Percentiles rank a stretch among this genome's conserved stretches.
Evolutionary conservation across 2,888 invertebrate genomes (phyloP).

Genomic region (Nemurella pictetii): DNA sequence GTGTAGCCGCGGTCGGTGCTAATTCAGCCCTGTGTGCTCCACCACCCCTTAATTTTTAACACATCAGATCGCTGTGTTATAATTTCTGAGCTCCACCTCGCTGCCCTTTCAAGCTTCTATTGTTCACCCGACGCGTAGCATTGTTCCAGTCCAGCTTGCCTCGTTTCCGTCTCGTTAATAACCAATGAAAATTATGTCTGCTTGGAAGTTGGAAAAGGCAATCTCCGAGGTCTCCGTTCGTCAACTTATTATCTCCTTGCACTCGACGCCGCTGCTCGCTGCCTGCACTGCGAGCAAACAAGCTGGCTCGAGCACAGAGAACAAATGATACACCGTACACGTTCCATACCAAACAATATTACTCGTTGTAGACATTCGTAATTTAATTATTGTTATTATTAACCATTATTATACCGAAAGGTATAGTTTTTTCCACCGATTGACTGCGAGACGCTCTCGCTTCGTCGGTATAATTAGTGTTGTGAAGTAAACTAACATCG

Average conservation of each 20-base stretch:
- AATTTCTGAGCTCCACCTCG: not conserved
- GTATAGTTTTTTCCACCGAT: slow-evolving; percentile 22
- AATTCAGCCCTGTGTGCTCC: not conserved
- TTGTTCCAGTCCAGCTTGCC: not conserved
- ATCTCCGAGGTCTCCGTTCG: not conserved
- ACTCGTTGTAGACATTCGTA: slow-evolving; percentile 27
- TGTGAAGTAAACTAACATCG: slow-evolving; percentile 21
- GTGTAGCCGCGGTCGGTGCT: not conserved
- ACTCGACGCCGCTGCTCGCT: not conserved
- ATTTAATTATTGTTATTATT: slow-evolving; percentile 32
- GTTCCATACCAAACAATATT: not conserved
- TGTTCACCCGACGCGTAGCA: not conserved
- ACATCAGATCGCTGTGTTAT: not conserved
- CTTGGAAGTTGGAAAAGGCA: too few relatives aligned
- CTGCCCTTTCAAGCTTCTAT: not conserved
- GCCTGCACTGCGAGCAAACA: not conserved
- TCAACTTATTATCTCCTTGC: not conserved
- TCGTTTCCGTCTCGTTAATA: not conserved
- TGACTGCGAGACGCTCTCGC: not conserved
- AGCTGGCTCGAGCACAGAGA: not conserved
- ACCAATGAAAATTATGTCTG: too few relatives aligned
- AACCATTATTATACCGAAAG: slow-evolving; percentile 24
- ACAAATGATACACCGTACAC: not conserved
- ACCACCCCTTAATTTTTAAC: not conserved
- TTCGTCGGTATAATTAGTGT: slow-evolving; percentile 21